Percentiles rank a stretch among this genome's conserved stretches.
These are phyloP conservation scores for Tigriopus japonicus DNA, from an alignment of 1,140 invertebrate species.

Conservation along the genomic window DNA sequence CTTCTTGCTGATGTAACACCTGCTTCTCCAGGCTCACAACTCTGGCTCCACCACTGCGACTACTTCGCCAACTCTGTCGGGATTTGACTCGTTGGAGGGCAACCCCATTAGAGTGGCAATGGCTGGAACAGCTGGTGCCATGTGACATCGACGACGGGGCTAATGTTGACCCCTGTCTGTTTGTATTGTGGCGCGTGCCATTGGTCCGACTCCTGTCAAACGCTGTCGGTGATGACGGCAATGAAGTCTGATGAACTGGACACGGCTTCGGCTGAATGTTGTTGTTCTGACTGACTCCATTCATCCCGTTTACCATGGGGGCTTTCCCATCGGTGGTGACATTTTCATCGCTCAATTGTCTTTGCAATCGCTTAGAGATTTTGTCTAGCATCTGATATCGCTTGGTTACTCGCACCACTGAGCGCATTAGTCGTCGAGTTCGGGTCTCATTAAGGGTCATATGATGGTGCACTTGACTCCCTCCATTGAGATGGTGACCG, in stretches of 20 bases:
- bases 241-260: no score
- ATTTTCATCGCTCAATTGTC: background rate
- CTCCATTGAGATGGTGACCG: background rate
- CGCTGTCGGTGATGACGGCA: no score
- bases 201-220: no score
- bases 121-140: no score
- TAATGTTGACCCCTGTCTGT: no score
- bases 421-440: constrained; percentile 5
- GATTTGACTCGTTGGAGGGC: background rate
- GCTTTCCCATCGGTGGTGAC: background rate
- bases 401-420: background rate
- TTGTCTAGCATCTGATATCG: background rate
- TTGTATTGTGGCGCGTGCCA: no score
- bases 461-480: background rate
- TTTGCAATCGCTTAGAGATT: background rate
- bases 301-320: background rate
- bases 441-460: constrained; percentile 1
- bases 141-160: no score
- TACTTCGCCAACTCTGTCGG: background rate
- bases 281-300: background rate
- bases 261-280: background rate
- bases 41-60: background rate
- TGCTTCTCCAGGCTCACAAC: background rate
- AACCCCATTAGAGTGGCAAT: no score
- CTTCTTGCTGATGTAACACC: background rate